Conservation (phyloP, 2,113 vertebrate genomes). For the Lontra canadensis region DNA sequence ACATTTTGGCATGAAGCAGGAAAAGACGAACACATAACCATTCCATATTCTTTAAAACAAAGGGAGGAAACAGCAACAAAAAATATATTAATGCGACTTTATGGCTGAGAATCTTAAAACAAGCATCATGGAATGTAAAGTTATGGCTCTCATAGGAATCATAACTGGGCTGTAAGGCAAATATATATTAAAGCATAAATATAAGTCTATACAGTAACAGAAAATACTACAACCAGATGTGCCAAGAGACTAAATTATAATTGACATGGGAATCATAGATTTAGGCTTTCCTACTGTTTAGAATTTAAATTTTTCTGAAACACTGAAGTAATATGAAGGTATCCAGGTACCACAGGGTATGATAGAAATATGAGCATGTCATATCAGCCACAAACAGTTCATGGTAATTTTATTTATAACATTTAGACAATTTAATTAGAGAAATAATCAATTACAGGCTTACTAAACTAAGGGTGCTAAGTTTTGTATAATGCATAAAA, state of each 20-base stretch:
- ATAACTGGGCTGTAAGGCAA: conserved; percentile 71
- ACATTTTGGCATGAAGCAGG: conserved; percentile 28
- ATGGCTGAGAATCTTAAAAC: conserved; percentile 70
- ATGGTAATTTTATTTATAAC: conserved; percentile 52
- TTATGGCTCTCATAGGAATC: conserved; percentile 62
- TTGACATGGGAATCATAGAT: conserved; percentile 56
- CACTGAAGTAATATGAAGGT: conserved; percentile 25
- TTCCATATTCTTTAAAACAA: conserved; percentile 68
- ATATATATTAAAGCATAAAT: conserved; percentile 77
- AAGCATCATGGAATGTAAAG: conserved; percentile 62
- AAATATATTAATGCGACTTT: conserved; percentile 72
- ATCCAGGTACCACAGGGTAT: not conserved
- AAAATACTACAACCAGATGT: conserved; percentile 57
- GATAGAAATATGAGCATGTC: not conserved
- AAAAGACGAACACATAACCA: conserved; percentile 50
- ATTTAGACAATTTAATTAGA: conserved; percentile 57
- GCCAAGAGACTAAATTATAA: conserved; percentile 73
- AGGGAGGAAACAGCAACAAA: conserved; percentile 56
- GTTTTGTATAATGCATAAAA: conserved; percentile 32
- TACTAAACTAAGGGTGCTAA: conserved; percentile 46
- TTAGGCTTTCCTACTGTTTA: conserved; percentile 50
- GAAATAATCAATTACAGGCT: conserved; percentile 34
- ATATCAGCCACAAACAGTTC: conserved; percentile 14
- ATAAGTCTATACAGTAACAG: conserved; percentile 72
- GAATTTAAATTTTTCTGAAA: conserved; percentile 65